Conservation (phyloP, 2,113 vertebrate species). For the Toxostoma redivivum region DNA sequence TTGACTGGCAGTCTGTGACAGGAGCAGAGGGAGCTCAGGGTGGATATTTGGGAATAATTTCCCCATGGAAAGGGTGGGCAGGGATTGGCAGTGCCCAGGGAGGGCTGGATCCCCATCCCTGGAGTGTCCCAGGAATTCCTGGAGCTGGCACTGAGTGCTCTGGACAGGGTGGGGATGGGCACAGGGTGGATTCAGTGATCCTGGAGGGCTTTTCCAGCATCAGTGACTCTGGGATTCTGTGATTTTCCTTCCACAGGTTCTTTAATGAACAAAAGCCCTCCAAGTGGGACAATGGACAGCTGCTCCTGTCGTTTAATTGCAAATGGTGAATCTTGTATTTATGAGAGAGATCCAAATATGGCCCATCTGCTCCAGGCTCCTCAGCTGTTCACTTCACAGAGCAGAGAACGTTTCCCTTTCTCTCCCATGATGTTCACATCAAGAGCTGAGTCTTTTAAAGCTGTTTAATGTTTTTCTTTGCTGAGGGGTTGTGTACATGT, state of each 20-base stretch:
- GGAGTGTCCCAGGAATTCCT: accelerated
- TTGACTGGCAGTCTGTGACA: not conserved
- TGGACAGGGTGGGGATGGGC: no score
- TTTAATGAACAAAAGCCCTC: not conserved
- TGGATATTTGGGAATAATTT: not conserved
- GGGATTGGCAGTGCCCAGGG: accelerated
- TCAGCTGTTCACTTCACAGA: constrained; percentile 51
- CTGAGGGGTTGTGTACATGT: accelerated
- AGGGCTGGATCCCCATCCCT: not conserved
- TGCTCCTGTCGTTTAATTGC: not conserved
- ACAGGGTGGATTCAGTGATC: accelerated
- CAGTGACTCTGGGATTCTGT: not conserved
- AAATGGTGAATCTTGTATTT: constrained; percentile 18
- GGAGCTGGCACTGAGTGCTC: not conserved
- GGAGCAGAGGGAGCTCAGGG: not conserved
- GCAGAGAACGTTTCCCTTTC: not conserved
- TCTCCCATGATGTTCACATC: not conserved
- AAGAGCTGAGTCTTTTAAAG: not conserved
- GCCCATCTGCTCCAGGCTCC: constrained; percentile 18
- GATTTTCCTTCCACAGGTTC: not conserved
- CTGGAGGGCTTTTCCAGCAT: not conserved
- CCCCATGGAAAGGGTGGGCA: not conserved
- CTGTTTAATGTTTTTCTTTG: not conserved
- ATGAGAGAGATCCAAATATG: not conserved
- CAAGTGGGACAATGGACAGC: not conserved